Evolutionary conservation across 2,113 vertebrate species (phyloP).

Genomic region (Dunckerocampus dactyliophorus): DNA sequence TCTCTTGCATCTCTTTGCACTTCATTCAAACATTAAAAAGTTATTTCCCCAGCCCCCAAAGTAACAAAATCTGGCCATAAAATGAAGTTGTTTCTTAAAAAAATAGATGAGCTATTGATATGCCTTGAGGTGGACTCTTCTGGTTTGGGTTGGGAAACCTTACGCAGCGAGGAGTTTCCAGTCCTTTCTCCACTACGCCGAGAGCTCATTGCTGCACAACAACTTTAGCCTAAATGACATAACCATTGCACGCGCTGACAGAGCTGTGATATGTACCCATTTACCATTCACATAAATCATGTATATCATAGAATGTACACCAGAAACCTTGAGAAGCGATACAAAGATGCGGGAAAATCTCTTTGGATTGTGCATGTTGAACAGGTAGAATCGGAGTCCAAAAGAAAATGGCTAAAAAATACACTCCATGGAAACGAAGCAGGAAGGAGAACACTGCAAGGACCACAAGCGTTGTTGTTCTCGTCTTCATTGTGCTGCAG

Average conservation of each 20-base stretch:
- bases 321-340: slow-evolving; percentile 59
- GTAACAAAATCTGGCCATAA: slow-evolving; percentile 58
- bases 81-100: slow-evolving; percentile 52
- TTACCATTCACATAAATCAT: slow-evolving; percentile 58
- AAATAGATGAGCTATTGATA: slow-evolving; percentile 58
- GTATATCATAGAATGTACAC: slow-evolving; percentile 56
- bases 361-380: slow-evolving; percentile 77
- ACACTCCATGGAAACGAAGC: slow-evolving; percentile 16
- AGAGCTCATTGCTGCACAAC: slow-evolving; percentile 31
- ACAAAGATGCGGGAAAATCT: slow-evolving; percentile 72
- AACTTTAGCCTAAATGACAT: slow-evolving; percentile 47
- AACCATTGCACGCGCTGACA: slow-evolving; percentile 52
- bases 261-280: slow-evolving; percentile 67
- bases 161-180: slow-evolving; percentile 12
- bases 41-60: slow-evolving; percentile 43
- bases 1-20: slow-evolving; percentile 51
- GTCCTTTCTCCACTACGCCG: slow-evolving; percentile 18
- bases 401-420: slow-evolving; percentile 32
- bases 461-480: slow-evolving; percentile 2
- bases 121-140: slow-evolving; percentile 35
- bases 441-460: slow-evolving; percentile 5
- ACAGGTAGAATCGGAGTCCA: slow-evolving; percentile 67
- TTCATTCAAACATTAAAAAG: slow-evolving; percentile 57
- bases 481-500: slow-evolving; percentile 14
- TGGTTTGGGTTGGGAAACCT: slow-evolving; percentile 18